These are phyloP conservation scores for Anser brachyrhynchus DNA, from an alignment of 2,113 vertebrate species.

Conservation along the genomic window DNA sequence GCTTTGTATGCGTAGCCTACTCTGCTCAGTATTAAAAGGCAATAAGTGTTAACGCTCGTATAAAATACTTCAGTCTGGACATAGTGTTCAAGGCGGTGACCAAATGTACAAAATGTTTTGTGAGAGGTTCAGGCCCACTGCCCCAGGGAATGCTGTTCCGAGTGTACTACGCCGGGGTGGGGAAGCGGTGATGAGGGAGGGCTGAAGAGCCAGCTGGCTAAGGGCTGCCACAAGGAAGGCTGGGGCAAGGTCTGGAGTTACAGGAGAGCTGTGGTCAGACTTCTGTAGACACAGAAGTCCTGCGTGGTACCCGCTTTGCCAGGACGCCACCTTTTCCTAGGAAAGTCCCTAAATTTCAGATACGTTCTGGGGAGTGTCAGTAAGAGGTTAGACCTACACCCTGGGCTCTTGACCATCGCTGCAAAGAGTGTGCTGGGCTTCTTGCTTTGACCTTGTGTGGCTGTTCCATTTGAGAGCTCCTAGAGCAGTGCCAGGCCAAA, in stretches of 20 bases:
- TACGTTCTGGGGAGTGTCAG: background rate
- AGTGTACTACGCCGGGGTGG: background rate
- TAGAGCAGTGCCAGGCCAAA: background rate
- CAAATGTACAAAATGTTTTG: slow-evolving; percentile 15
- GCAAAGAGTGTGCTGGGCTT: background rate
- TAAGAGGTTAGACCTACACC: background rate
- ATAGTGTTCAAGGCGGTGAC: background rate
- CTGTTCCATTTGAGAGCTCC: background rate
- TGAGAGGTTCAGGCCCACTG: background rate
- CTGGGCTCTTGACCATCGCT: background rate
- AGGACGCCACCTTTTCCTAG: background rate
- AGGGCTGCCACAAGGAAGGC: background rate
- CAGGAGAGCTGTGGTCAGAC: background rate
- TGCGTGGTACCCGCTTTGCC: background rate
- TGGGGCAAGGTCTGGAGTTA: background rate
- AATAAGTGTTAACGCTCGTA: background rate
- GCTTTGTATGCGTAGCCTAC: background rate
- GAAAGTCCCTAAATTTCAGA: background rate
- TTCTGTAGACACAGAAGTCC: background rate
- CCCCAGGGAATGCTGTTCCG: background rate
- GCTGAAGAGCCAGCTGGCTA: background rate
- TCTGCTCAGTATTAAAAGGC: background rate
- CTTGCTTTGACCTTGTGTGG: background rate
- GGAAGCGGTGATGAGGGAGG: background rate
- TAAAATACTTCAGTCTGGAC: background rate